phyloP scores from a whole-genome alignment of 2,113 vertebrate genomes.

The Engraulis encrasicolus region DNA sequence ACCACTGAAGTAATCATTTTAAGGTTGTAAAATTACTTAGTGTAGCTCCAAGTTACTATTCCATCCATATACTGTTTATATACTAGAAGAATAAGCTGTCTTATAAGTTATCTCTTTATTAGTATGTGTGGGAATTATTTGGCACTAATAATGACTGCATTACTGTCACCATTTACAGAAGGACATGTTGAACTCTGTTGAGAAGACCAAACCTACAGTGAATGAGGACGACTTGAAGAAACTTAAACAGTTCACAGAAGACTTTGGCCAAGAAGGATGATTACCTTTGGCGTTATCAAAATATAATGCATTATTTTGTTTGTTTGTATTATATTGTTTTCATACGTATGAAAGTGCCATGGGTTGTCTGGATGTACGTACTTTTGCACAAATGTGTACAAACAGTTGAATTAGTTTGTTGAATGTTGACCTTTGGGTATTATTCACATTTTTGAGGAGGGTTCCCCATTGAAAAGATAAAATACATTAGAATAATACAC shows the following conservation, averaged over 20 bases:
- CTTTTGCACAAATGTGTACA: not conserved
- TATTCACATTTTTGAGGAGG: too few relatives aligned
- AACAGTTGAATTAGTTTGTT: too few relatives aligned
- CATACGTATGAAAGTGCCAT: not conserved
- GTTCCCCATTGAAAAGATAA: too few relatives aligned
- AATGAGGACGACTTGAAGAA: conserved; percentile 90
- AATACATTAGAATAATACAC: too few relatives aligned
- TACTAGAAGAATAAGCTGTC: not conserved
- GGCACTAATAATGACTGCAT: too few relatives aligned
- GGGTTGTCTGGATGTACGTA: not conserved
- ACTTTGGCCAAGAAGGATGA: conserved; percentile 95
- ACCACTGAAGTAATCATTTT: too few relatives aligned
- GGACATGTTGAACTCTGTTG: conserved; percentile 85
- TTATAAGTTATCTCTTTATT: too few relatives aligned
- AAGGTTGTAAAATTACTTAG: too few relatives aligned
- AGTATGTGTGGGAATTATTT: too few relatives aligned
- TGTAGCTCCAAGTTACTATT: too few relatives aligned
- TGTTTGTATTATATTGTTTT: not conserved
- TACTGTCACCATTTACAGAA: conserved; percentile 64
- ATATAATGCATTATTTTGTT: not conserved
- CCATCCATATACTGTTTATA: too few relatives aligned
- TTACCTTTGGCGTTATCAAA: conserved; percentile 19
- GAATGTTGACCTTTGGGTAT: too few relatives aligned
- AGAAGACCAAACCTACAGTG: conserved; percentile 88
- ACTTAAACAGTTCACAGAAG: conserved; percentile 90